These are phyloP conservation scores for Eupithecia vulgata DNA, from an alignment of 2,888 invertebrate species.

Conservation along the genomic window DNA sequence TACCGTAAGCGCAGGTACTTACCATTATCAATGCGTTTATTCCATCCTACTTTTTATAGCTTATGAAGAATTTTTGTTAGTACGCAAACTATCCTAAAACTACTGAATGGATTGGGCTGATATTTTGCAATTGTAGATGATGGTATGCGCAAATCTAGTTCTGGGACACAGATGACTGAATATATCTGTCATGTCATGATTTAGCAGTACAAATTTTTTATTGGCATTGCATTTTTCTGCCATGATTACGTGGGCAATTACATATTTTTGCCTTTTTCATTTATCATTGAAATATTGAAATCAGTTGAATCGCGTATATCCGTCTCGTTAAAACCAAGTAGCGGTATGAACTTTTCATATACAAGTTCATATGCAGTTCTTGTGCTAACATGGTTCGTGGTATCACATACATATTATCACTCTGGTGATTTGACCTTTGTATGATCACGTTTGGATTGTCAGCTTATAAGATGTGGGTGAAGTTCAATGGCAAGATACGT, in stretches of 20 bases:
- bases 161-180: too few species aligned
- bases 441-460: slow-evolving; percentile 34
- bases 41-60: background rate
- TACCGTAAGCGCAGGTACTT: background rate
- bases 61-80: background rate
- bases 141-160: too few species aligned
- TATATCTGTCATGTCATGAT: too few species aligned
- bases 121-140: background rate
- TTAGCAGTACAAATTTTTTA: too few species aligned
- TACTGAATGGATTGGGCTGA: background rate
- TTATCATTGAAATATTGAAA: background rate
- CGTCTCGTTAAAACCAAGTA: background rate
- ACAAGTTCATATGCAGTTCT: background rate
- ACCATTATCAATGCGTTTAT: background rate
- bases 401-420: slow-evolving; percentile 9
- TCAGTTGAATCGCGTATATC: background rate
- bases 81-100: background rate
- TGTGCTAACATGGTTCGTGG: background rate
- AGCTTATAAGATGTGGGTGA: slow-evolving; percentile 37
- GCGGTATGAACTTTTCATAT: background rate
- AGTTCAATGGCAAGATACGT: slow-evolving; percentile 39
- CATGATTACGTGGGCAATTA: too few species aligned
- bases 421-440: slow-evolving; percentile 29
- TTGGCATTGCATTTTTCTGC: too few species aligned
- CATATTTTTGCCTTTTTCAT: background rate